Conservation (phyloP, 2,888 invertebrate genomes). For the Cheilosia soror region DNA sequence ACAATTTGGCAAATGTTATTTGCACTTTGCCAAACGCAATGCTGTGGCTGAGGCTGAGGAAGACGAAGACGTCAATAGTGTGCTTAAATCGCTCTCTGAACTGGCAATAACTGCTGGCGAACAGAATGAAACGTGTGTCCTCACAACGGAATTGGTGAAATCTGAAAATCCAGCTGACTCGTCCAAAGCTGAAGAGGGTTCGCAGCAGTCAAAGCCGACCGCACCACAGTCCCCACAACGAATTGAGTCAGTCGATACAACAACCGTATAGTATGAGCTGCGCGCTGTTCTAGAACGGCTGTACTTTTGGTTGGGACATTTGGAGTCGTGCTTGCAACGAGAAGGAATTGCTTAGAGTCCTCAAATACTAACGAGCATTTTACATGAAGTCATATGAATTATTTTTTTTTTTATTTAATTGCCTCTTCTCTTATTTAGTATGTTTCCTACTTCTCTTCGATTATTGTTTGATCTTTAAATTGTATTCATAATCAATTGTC, state of each 20-base stretch:
- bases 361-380: slow-evolving; percentile 73
- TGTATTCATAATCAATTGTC: slow-evolving; percentile 41
- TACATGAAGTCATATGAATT: slow-evolving; percentile 74
- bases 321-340: slow-evolving; percentile 81
- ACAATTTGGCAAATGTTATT: slow-evolving; percentile 88
- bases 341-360: slow-evolving; percentile 79
- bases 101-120: slow-evolving; percentile 76
- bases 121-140: slow-evolving; percentile 79
- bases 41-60: slow-evolving; percentile 80
- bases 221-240: slow-evolving; percentile 75
- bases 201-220: slow-evolving; percentile 11
- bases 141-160: slow-evolving; percentile 81
- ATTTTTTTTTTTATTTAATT: slow-evolving; percentile 57
- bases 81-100: slow-evolving; percentile 82
- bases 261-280: slow-evolving; percentile 83
- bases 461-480: slow-evolving; percentile 33
- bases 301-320: slow-evolving; percentile 82
- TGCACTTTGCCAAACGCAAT: slow-evolving; percentile 90
- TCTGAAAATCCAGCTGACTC: slow-evolving; percentile 77
- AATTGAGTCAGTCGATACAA: slow-evolving; percentile 83
- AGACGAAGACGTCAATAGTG: slow-evolving; percentile 82
- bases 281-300: slow-evolving; percentile 82
- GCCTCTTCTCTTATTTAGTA: slow-evolving; percentile 24
- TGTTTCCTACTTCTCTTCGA: slow-evolving; percentile 25
- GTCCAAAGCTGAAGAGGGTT: slow-evolving; percentile 59